Conservation (phyloP, 2,888 invertebrate species). For the Drosophila pseudotalamancana region DNA sequence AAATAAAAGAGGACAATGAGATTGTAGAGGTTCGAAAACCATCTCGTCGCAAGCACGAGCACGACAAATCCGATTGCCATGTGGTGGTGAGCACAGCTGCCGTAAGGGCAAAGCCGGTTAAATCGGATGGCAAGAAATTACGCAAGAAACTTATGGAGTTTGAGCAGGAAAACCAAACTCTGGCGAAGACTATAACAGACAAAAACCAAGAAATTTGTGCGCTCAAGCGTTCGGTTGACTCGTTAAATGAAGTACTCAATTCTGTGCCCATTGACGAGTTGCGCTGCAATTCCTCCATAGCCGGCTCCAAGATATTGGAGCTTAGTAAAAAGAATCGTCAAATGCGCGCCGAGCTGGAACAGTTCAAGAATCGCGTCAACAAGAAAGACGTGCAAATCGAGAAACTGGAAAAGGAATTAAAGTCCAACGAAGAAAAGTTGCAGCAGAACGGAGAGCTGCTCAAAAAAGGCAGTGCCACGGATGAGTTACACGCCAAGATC, state of each 20-base stretch:
- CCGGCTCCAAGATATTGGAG: slow-evolving; percentile 79
- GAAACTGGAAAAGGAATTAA: slow-evolving; percentile 67
- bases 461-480: slow-evolving; percentile 69
- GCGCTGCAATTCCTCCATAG: slow-evolving; percentile 79
- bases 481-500: slow-evolving; percentile 86
- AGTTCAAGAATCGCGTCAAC: slow-evolving; percentile 66
- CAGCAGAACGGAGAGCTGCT: slow-evolving; percentile 40
- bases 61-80: slow-evolving; percentile 34
- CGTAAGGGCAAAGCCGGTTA: slow-evolving; percentile 18
- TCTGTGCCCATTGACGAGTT: slow-evolving; percentile 81
- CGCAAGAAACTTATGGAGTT: slow-evolving; percentile 71
- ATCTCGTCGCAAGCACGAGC: slow-evolving; percentile 42
- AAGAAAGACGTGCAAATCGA: slow-evolving; percentile 70
- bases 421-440: slow-evolving; percentile 51
- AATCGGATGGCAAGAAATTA: slow-evolving; percentile 59
- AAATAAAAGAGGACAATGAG: slow-evolving; percentile 1
- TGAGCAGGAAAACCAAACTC: slow-evolving; percentile 70
- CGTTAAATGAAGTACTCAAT: slow-evolving; percentile 80
- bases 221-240: slow-evolving; percentile 77
- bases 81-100: slow-evolving; percentile 47
- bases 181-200: slow-evolving; percentile 69
- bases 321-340: slow-evolving; percentile 82
- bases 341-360: slow-evolving; percentile 79
- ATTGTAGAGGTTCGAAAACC: slow-evolving; percentile 14
- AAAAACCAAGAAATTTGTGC: slow-evolving; percentile 80